These are phyloP conservation scores for Sebastes cheni DNA, from an alignment of 2,797 vertebrate genomes.

Conservation along the genomic window DNA sequence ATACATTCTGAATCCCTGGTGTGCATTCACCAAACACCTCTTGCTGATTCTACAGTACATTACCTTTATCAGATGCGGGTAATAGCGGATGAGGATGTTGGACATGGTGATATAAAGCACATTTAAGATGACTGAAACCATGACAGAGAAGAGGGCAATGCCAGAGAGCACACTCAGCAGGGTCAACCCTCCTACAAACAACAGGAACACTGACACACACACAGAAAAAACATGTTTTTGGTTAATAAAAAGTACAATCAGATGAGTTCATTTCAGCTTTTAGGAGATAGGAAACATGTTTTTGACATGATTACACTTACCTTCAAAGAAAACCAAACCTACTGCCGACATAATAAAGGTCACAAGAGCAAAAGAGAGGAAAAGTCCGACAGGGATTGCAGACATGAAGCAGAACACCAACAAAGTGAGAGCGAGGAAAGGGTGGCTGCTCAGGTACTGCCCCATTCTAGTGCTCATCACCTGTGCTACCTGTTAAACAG, in stretches of 20 bases:
- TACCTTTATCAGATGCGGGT: slow-evolving; percentile 42
- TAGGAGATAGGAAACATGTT: neutral
- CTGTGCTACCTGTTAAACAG: slow-evolving; percentile 38
- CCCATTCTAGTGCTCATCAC: slow-evolving; percentile 52
- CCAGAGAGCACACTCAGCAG: slow-evolving; percentile 65
- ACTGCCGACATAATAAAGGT: slow-evolving; percentile 41
- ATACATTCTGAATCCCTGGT: too few species aligned
- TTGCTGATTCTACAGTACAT: neutral
- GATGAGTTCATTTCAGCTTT: neutral
- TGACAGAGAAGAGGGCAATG: slow-evolving; percentile 61
- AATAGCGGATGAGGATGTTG: slow-evolving; percentile 26
- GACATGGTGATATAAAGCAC: slow-evolving; percentile 27
- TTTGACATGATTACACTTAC: slow-evolving; percentile 31
- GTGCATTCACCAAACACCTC: neutral
- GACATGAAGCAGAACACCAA: slow-evolving; percentile 59
- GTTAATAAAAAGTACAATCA: neutral
- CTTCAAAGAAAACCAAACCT: slow-evolving; percentile 62
- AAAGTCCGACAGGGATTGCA: slow-evolving; percentile 63
- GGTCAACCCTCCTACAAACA: slow-evolving; percentile 51
- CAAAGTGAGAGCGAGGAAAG: slow-evolving; percentile 43
- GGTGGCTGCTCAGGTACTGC: slow-evolving; percentile 60
- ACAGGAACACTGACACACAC: slow-evolving; percentile 52
- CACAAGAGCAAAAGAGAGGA: slow-evolving; percentile 62
- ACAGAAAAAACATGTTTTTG: neutral
- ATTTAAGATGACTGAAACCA: slow-evolving; percentile 43